phyloP scores from a whole-genome alignment of 2,888 invertebrate genomes.

The Microctonus aethiopoides region DNA sequence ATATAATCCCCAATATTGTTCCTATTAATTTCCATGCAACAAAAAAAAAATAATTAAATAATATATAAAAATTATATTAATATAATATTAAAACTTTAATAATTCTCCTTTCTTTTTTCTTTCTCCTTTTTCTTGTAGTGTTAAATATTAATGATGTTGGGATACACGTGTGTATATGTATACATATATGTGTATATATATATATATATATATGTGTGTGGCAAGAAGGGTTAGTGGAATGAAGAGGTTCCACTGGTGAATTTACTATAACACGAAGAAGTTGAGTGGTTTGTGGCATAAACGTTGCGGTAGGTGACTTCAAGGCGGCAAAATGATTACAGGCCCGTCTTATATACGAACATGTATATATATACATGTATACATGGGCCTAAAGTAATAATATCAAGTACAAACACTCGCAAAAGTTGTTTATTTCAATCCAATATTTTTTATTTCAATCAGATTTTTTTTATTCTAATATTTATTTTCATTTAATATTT shows the following conservation, averaged over 20 bases:
- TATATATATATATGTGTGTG: conserved; percentile 14
- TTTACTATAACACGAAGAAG: conserved; percentile 24
- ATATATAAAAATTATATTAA: no score
- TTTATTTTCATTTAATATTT: no score
- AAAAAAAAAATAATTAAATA: no score
- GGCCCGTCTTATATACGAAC: conserved; percentile 41
- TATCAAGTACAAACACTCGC: conserved; percentile 58
- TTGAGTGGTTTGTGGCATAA: conserved; percentile 34
- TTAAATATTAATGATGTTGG: no score
- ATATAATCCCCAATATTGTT: no score
- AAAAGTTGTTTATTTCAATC: conserved; percentile 46
- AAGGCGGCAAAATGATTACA: conserved; percentile 65
- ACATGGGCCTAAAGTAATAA: conserved; percentile 57
- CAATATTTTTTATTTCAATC: no score
- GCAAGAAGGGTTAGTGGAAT: conserved; percentile 42
- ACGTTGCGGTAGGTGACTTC: conserved; percentile 60
- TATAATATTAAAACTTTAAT: no score
- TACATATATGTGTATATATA: neutral
- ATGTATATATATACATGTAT: conserved; percentile 51
- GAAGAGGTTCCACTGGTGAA: conserved; percentile 27
- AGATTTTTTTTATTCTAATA: no score
- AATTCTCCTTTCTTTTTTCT: no score
- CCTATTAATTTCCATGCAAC: no score
- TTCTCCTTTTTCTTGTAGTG: no score
- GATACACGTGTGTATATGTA: no score